Percentiles rank a stretch among this genome's conserved stretches.
phyloP scores from a whole-genome alignment of 2,797 vertebrate genomes.

The Bucorvus abyssinicus region DNA sequence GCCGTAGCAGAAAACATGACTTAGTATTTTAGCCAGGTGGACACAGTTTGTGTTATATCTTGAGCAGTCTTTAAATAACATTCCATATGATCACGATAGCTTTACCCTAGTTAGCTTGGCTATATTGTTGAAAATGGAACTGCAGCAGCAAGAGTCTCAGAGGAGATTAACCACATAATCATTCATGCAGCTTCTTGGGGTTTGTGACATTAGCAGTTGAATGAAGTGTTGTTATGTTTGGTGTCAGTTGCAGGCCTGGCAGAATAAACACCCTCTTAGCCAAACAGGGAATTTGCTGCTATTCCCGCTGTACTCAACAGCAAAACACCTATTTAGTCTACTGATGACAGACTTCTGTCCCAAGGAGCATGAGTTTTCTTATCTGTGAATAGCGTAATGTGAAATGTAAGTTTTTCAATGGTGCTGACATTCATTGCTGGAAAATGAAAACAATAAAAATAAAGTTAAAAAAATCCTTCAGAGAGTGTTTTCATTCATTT shows the following conservation, averaged over 20 bases:
- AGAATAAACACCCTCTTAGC: neutral
- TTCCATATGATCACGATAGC: neutral
- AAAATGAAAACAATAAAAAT: neutral
- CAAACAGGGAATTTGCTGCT: neutral
- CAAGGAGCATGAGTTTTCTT: neutral
- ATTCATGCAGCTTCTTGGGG: neutral
- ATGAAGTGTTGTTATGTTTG: neutral
- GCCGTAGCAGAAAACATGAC: neutral
- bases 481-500: neutral
- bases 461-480: neutral
- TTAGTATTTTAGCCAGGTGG: neutral
- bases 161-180: neutral
- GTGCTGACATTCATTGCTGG: neutral
- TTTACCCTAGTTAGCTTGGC: neutral
- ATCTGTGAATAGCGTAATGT: neutral
- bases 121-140: neutral
- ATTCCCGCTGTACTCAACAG: neutral
- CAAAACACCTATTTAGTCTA: neutral
- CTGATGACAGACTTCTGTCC: neutral
- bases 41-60: neutral
- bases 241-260: neutral
- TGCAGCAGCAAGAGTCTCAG: neutral
- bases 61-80: neutral
- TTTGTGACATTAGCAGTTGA: neutral
- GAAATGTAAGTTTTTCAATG: neutral